Conservation (phyloP, 2,113 vertebrate genomes). For the Carettochelys insculpta region DNA sequence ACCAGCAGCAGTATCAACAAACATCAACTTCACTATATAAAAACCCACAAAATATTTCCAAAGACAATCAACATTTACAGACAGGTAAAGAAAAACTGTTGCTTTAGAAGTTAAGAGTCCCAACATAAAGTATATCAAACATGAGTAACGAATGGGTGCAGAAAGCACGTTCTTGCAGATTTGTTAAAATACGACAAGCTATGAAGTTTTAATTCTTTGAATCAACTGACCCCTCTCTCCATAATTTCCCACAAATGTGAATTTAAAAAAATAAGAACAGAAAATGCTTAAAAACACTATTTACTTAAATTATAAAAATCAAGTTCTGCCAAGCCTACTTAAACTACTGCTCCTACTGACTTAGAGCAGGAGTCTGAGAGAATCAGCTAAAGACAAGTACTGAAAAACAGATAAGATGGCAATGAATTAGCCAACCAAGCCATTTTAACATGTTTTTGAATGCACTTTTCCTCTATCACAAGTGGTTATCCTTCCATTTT, state of each 20-base stretch:
- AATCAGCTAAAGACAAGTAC: not conserved
- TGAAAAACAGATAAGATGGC: not conserved
- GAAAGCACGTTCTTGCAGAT: not conserved
- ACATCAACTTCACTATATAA: not conserved
- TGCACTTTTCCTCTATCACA: not conserved
- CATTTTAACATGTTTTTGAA: not conserved
- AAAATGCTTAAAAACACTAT: not conserved
- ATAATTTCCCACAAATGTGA: not conserved
- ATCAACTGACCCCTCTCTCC: not conserved
- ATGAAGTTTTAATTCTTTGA: not conserved
- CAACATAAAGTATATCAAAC: not conserved
- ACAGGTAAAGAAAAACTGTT: not conserved
- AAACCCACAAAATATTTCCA: not conserved
- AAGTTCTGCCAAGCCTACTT: not conserved
- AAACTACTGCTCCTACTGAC: not conserved
- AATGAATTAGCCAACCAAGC: not conserved
- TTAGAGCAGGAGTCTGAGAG: not conserved
- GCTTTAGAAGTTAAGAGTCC: not conserved
- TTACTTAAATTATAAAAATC: not conserved
- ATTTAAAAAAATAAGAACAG: not conserved
- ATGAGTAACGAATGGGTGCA: not conserved
- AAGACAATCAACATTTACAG: not conserved
- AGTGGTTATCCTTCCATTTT: not conserved
- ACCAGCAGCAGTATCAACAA: too few species aligned
- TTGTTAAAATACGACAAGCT: not conserved